Percentiles rank a stretch among this genome's conserved stretches.
Evolutionary conservation across 2,888 invertebrate genomes (phyloP).

Genomic region (Rhingia campestris): DNA sequence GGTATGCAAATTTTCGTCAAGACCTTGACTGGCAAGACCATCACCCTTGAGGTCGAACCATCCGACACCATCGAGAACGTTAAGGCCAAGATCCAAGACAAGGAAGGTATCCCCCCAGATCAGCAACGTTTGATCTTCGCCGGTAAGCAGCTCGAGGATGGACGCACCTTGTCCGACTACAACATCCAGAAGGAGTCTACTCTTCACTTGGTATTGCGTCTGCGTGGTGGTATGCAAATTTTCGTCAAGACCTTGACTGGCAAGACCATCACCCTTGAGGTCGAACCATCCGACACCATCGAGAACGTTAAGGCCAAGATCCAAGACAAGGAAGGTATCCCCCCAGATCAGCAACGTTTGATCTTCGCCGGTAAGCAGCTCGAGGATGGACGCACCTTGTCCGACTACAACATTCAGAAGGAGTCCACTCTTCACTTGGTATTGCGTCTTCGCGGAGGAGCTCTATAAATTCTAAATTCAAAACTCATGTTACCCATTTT

Average conservation of each 20-base stretch:
- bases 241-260: constrained; percentile 79
- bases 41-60: constrained; percentile 77
- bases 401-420: constrained; percentile 58
- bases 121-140: constrained; percentile 75
- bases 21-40: constrained; percentile 78
- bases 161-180: constrained; percentile 74
- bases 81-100: constrained; percentile 73
- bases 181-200: constrained; percentile 76
- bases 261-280: constrained; percentile 77
- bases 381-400: too few species aligned
- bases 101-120: constrained; percentile 74
- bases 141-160: constrained; percentile 73
- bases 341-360: constrained; percentile 77
- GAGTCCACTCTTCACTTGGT: constrained; percentile 75
- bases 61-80: constrained; percentile 75
- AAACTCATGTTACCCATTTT: constrained; percentile 45
- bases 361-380: constrained; percentile 44
- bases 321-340: too few species aligned
- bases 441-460: constrained; percentile 68
- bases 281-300: constrained; percentile 49
- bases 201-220: constrained; percentile 74
- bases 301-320: too few species aligned
- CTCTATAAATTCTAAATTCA: constrained; percentile 66
- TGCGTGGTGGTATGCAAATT: constrained; percentile 78
- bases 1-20: constrained; percentile 77